Percentiles rank a stretch among this genome's conserved stretches.
These are phyloP conservation scores for Silurus asotus DNA, from an alignment of 2,113 vertebrate species.

Conservation along the genomic window DNA sequence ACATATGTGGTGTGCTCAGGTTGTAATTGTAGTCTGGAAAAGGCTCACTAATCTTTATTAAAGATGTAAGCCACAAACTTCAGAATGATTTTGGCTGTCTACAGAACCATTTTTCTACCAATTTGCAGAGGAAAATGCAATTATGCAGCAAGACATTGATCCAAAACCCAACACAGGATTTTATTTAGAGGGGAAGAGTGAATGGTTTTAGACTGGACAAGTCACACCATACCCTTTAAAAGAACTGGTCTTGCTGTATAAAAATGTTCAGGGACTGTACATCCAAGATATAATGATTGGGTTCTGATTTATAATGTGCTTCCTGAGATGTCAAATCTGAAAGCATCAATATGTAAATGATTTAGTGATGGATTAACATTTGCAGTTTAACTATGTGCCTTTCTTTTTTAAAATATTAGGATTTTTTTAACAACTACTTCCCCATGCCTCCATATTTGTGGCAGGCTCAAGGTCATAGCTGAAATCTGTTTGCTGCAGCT, in stretches of 20 bases:
- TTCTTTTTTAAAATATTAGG: neutral
- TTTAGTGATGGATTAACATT: neutral
- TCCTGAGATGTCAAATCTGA: conserved; percentile 9
- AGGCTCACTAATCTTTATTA: neutral
- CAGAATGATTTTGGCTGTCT: neutral
- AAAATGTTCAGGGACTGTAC: neutral
- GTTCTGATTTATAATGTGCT: neutral
- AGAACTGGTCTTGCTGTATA: neutral
- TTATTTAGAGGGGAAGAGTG: neutral
- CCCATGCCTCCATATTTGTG: neutral
- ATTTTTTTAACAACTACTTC: neutral
- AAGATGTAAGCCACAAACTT: neutral
- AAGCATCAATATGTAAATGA: conserved; percentile 24
- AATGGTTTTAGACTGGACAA: neutral
- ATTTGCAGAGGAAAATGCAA: neutral
- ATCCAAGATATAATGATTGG: neutral
- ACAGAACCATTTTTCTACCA: neutral
- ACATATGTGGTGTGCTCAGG: too few relatives aligned
- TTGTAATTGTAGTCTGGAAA: neutral
- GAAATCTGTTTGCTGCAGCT: conserved; percentile 26
- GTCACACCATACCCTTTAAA: neutral
- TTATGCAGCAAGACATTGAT: neutral
- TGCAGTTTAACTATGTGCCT: neutral
- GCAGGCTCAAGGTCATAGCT: neutral
- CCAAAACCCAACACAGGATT: neutral